Evolutionary conservation across 1,140 invertebrate genomes (phyloP).

Genomic region (Globodera ellingtonae): DNA sequence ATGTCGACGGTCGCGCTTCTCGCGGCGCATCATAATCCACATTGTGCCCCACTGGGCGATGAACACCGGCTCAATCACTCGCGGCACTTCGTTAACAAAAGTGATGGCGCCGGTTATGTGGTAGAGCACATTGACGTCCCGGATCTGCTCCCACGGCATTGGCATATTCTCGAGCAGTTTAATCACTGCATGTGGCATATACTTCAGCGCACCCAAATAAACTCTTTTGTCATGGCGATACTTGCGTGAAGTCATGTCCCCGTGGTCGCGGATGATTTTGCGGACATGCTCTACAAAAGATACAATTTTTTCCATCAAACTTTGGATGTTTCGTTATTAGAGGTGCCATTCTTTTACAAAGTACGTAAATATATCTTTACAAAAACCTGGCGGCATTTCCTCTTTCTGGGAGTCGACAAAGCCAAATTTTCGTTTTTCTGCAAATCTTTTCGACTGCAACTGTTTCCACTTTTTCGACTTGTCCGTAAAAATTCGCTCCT

Average conservation of each 20-base stretch:
- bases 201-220: conserved; percentile 94
- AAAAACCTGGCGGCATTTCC: conserved; percentile 85
- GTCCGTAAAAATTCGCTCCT: conserved; percentile 55
- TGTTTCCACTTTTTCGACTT: conserved; percentile 96
- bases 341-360: not conserved
- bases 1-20: conserved; percentile 95
- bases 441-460: conserved; percentile 92
- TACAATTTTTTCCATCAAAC: conserved; percentile 21
- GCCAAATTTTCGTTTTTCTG: conserved; percentile 96
- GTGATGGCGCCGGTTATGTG: conserved; percentile 86
- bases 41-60: conserved; percentile 99
- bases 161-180: conserved; percentile 99
- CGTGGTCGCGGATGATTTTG: conserved; percentile 98
- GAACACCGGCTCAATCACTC: conserved; percentile 98
- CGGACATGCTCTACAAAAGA: conserved; percentile 81
- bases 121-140: conserved; percentile 85
- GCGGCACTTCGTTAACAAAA: conserved; percentile 99
- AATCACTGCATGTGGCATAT: conserved; percentile 99
- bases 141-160: conserved; percentile 99
- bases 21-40: conserved; percentile 99
- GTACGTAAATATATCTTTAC: not conserved
- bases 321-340: no score
- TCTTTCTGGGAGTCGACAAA: conserved; percentile 99
- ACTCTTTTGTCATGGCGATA: conserved; percentile 98
- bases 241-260: conserved; percentile 98